Percentiles rank a stretch among this genome's conserved stretches.
Conservation (phyloP, 2,888 invertebrate species). For the Tetropium fuscum region DNA sequence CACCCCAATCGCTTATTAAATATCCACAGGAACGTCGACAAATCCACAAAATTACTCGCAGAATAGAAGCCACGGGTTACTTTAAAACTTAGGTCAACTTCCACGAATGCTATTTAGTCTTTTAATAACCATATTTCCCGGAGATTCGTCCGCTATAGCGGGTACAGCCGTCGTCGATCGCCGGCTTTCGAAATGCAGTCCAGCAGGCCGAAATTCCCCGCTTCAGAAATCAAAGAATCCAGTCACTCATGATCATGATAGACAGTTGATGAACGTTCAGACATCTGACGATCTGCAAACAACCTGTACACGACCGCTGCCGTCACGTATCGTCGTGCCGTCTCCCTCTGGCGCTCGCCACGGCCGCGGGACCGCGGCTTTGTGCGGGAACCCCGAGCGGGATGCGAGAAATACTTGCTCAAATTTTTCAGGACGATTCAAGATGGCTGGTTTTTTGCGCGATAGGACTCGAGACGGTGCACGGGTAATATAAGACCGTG, state of each 20-base stretch:
- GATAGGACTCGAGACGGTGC: constrained; percentile 38
- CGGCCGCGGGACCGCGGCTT: neutral
- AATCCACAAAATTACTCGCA: too few relatives aligned
- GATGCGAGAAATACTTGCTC: constrained; percentile 42
- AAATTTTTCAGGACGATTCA: constrained; percentile 51
- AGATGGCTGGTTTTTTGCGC: constrained; percentile 44
- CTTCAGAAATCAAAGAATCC: constrained; percentile 61
- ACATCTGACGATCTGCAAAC: constrained; percentile 58
- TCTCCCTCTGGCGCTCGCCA: neutral
- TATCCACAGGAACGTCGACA: too few relatives aligned
- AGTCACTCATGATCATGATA: constrained; percentile 62
- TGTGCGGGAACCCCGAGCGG: neutral
- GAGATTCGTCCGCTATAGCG: constrained; percentile 26
- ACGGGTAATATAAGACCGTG: constrained; percentile 55
- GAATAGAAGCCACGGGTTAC: too few relatives aligned
- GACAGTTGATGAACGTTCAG: constrained; percentile 63
- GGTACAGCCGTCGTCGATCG: constrained; percentile 12
- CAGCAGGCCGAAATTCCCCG: constrained; percentile 56
- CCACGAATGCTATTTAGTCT: too few relatives aligned
- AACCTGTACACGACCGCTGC: constrained; percentile 32
- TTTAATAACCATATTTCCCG: constrained; percentile 13
- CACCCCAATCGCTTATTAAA: neutral
- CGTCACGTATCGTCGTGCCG: neutral
- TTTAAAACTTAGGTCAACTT: too few relatives aligned
- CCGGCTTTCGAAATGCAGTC: constrained; percentile 39